phyloP scores from a whole-genome alignment of 2,113 vertebrate genomes.

The Ploceus nigricollis region DNA sequence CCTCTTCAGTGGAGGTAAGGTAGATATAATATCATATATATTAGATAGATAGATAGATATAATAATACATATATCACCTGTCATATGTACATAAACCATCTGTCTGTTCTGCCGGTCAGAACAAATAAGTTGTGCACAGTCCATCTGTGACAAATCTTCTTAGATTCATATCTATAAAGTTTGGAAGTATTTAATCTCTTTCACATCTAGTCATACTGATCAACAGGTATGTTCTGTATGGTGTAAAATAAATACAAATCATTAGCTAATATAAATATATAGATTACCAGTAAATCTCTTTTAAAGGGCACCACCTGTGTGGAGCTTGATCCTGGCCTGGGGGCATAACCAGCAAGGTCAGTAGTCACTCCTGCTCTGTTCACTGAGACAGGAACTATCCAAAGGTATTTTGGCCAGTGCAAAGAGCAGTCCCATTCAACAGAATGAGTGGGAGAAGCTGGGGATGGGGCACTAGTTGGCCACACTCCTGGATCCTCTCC shows the following conservation, averaged over 20 bases:
- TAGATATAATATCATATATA: no score
- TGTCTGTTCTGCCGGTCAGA: not conserved
- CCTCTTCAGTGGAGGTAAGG: not conserved
- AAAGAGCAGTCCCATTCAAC: not conserved
- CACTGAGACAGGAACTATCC: not conserved
- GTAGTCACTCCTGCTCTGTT: not conserved
- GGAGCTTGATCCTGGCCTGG: not conserved
- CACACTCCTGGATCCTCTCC: not conserved
- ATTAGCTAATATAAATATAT: not conserved
- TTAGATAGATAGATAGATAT: no score
- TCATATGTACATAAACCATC: not conserved
- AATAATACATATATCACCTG: not conserved
- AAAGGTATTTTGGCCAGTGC: rapidly evolving
- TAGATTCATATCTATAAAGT: not conserved
- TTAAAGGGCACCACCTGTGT: not conserved
- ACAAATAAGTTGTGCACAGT: not conserved
- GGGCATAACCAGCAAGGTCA: not conserved
- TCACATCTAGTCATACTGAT: not conserved
- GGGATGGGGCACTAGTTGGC: not conserved
- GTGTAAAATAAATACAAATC: rapidly evolving
- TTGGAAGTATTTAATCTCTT: not conserved
- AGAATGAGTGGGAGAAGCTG: not conserved
- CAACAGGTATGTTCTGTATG: not conserved
- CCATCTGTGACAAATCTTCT: not conserved
- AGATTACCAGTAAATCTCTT: not conserved